A percentile compares a stretch with the other conserved stretches of the same genome.
These are phyloP conservation scores for Apolygus lucorum DNA, from an alignment of 1,140 invertebrate species.

Conservation along the genomic window DNA sequence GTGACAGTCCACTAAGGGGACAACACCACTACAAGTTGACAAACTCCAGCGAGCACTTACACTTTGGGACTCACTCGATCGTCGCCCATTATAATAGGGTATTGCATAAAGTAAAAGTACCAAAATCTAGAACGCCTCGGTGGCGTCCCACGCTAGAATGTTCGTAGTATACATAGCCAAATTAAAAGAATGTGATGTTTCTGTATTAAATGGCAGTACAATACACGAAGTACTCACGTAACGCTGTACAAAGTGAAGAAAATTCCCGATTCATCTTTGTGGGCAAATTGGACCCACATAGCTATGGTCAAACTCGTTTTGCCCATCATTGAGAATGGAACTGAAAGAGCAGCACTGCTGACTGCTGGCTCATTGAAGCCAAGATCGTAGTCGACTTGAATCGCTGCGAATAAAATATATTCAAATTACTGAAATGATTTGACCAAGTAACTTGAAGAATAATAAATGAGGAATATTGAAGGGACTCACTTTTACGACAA, in stretches of 20 bases:
- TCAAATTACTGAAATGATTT: conserved; percentile 18
- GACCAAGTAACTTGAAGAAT: not conserved
- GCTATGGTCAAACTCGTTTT: conserved; percentile 76
- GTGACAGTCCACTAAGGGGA: too few relatives aligned
- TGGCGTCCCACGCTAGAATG: too few relatives aligned
- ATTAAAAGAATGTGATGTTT: too few relatives aligned
- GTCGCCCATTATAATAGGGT: too few relatives aligned
- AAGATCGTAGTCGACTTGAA: conserved; percentile 91
- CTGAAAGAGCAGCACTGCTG: conserved; percentile 78
- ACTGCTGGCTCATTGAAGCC: conserved; percentile 84
- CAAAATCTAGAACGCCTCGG: too few relatives aligned
- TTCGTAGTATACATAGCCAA: too few relatives aligned
- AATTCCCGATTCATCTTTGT: conserved; percentile 78
- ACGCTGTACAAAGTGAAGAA: conserved; percentile 90
- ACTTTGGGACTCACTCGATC: too few relatives aligned
- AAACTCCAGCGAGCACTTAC: too few relatives aligned
- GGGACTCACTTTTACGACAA: conserved; percentile 81
- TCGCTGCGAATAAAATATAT: conserved; percentile 51
- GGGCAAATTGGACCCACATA: conserved; percentile 93
- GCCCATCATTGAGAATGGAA: conserved; percentile 71
- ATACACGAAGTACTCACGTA: conserved; percentile 53
- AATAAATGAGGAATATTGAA: too few relatives aligned
- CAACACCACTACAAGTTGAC: too few relatives aligned
- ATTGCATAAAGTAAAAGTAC: too few relatives aligned
- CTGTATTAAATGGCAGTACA: too few relatives aligned